Evolutionary conservation across 2,113 vertebrate genomes (phyloP).

Genomic region (Phrynocephalus versicolor): DNA sequence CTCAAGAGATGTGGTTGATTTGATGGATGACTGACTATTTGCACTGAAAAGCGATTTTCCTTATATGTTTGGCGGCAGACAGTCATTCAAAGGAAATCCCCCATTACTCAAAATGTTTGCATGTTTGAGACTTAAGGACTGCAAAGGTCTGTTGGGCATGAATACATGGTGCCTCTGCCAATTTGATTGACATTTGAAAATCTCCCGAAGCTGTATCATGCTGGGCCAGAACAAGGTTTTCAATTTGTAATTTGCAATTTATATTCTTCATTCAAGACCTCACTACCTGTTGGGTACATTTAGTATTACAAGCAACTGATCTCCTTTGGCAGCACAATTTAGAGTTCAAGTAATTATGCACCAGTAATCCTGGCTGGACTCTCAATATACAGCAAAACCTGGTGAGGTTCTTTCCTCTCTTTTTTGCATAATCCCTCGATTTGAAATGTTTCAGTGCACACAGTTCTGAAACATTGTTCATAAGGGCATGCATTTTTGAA

Average conservation of each 20-base stretch:
- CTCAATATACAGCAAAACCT: neutral
- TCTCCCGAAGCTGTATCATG: neutral
- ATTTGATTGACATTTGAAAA: conserved; percentile 15
- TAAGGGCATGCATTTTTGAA: conserved; percentile 16
- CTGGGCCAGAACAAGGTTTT: conserved; percentile 7
- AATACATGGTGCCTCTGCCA: conserved; percentile 14
- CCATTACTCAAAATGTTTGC: neutral
- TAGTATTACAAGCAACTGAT: conserved; percentile 43
- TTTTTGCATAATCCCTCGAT: conserved; percentile 30
- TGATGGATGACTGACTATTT: neutral
- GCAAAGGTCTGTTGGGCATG: neutral
- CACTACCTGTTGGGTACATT: conserved; percentile 18
- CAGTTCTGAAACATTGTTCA: neutral
- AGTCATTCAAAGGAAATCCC: neutral
- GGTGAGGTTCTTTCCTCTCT: neutral
- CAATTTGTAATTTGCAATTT: conserved; percentile 33
- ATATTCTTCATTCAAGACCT: conserved; percentile 28
- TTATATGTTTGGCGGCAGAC: neutral
- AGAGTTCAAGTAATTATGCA: neutral
- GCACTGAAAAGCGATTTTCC: neutral
- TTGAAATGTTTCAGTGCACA: conserved; percentile 33
- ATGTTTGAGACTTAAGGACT: neutral
- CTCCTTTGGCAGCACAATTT: conserved; percentile 14
- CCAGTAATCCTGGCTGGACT: conserved; percentile 12
- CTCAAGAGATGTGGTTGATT: neutral